Base-by-base conservation (phyloP, 2,888 invertebrate species). In the Cancer borealis region DNA sequence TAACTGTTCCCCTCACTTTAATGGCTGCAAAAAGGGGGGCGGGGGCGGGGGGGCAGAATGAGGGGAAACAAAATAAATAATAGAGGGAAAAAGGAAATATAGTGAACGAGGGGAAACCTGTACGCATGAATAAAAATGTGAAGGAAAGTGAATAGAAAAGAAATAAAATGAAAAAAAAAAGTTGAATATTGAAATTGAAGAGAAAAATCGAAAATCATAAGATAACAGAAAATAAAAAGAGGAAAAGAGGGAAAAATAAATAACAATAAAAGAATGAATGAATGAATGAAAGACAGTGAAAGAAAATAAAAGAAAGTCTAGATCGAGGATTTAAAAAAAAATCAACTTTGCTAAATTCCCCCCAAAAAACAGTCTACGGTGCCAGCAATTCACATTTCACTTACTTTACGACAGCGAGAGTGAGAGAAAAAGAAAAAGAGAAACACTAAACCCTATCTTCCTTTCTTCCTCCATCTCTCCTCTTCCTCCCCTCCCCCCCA, bases 371-470 rank as follows among this genome's bases (percentile, higher is more conserved):
- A 66, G 2, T 66, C 66, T 66, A 66, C 66, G 66, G 66, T n/a
- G 6, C 6, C 66, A 66, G n/a, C 21, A 3, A 4, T n/a, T 5
- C 66, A n/a, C 66, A n/a, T 66, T 66, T 66, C 66, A 66, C 66
- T 66, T 66, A 66, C 66, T n/a, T 17, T 66, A 6, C 21, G 4
- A 66, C 6, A 87, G 3, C n/a, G 87, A 87, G 87, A 12, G 87
- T 14, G 87, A 87, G 87, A 87, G 87, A 87, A 30, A 87, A 30
- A 87, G 87, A 87, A 30, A 87, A 30, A 87, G 87, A 45, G 66
- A 66, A 17, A 66, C 10, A 12, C 79, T 10, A 2, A 10, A 30
- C 79, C 30, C 30, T 79, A 8, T 12, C 26, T 46, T 10, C 8
- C 1, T 21, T n/a, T 46, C 14, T 88, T 49, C n/a, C 8, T 39